Evolutionary conservation across 2,888 invertebrate genomes (phyloP), one percentile per base, ranked within the genome.

Genomic region (Himalopsyche anomala): DNA sequence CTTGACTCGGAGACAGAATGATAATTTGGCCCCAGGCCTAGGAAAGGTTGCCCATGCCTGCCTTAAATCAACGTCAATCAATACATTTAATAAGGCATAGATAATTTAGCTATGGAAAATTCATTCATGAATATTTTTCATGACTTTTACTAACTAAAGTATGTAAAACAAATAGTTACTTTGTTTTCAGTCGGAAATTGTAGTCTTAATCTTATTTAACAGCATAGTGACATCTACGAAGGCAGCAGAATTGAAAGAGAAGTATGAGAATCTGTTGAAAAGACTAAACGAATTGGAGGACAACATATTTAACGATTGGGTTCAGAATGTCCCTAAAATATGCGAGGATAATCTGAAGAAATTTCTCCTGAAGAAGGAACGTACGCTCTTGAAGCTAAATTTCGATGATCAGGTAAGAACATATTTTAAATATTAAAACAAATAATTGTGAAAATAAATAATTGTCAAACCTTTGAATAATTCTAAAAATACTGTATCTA

Each of bases 251-350:
- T 91, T 93, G 89, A 92, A 94, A 87, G 91, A 93, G 85, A 96
- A 96, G 89, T 94, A 95, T 89, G 93, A 95, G 4, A 94, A 96
- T 90, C 95, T 97, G 94, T 89, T 95, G 89, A 91, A 91, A 0
- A 93, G 96, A 83, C 92, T 98, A n/a, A 92, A 94, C 69, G 91
- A 91, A 0, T 93, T 96, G 86, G 95, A 96, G 89, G 91, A 93
- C 11, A 91, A 92, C 45, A 94, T 96, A 87, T 95, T 96, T 90
- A 92, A 93, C 28, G 92, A 94, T 79, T 98, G 98, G 98, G 93
- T 93, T 42, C 90, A 91, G 0, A 94, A 92, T 4, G 96, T 97
- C 3, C 95, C 96, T 0, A 91, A 91, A 0, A 94, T 95, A 62
- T 96, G 96, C 89, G 92, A 94, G 82, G 91, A 90, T 3, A 94